phyloP scores from a whole-genome alignment of 2,888 invertebrate species.

The Diplazon laetatorius region DNA sequence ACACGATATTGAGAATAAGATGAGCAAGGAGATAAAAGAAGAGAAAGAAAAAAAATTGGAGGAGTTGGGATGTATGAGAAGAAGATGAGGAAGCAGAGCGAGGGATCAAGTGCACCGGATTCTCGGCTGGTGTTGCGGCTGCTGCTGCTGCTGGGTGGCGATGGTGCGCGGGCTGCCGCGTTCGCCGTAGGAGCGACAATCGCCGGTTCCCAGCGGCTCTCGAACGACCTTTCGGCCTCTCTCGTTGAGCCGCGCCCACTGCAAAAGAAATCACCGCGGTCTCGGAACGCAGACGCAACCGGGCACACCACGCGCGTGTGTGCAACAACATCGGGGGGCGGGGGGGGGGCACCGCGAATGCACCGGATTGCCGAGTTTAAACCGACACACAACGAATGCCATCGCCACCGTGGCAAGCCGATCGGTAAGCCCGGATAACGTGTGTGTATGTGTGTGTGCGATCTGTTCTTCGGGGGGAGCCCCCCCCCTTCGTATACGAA shows the following conservation, averaged over 20 bases:
- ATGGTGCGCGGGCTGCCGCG: no score
- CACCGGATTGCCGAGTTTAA: no score
- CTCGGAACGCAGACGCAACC: conserved; percentile 62
- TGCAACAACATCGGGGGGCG: neutral
- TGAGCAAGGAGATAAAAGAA: conserved; percentile 20
- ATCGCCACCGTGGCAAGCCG: conserved; percentile 63
- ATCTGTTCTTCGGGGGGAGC: no score
- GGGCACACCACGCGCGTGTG: conserved; percentile 40
- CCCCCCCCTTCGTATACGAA: no score
- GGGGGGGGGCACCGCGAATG: conserved; percentile 49
- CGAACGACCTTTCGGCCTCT: conserved; percentile 79
- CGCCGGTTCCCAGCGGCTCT: conserved; percentile 77
- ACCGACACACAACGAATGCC: no score
- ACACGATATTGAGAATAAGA: no score
- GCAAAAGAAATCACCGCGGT: conserved; percentile 74
- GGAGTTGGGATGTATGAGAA: conserved; percentile 9
- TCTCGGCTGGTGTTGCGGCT: conserved; percentile 69
- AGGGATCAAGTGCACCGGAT: conserved; percentile 68
- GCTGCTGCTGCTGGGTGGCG: conserved; percentile 65
- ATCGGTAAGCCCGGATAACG: conserved; percentile 46
- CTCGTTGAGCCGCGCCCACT: conserved; percentile 77
- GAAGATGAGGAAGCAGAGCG: conserved; percentile 44
- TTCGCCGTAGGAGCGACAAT: conserved; percentile 74
- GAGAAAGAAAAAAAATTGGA: conserved; percentile 38
- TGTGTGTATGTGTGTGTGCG: no score